Percentiles rank a stretch among this genome's conserved stretches.
Evolutionary conservation across 2,888 invertebrate genomes (phyloP).

Genomic region (Lasioglossum leucozonium): DNA sequence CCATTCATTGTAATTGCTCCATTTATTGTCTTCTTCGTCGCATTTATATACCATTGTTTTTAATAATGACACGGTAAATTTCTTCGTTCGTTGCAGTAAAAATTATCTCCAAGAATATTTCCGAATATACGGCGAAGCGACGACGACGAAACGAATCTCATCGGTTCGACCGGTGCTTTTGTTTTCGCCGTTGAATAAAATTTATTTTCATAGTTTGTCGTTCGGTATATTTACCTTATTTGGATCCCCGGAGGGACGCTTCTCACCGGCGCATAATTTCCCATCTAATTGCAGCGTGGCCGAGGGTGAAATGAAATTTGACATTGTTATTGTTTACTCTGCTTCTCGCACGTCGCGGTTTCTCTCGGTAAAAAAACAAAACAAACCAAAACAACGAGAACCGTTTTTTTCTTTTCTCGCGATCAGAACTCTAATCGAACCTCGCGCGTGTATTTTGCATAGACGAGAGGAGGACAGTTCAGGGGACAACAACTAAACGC

Average conservation of each 20-base stretch:
- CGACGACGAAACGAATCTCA: not conserved
- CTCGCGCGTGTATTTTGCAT: slow-evolving; percentile 12
- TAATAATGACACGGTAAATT: not conserved
- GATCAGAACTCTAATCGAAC: not conserved
- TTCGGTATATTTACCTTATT: slow-evolving; percentile 4
- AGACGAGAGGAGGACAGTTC: not conserved
- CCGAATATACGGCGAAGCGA: not conserved
- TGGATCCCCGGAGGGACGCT: not conserved
- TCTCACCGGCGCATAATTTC: not conserved
- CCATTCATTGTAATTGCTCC: not conserved
- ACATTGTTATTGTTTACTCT: not conserved
- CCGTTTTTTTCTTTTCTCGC: too few relatives aligned
- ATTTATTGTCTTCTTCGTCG: too few relatives aligned
- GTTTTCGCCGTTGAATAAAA: slow-evolving; percentile 19
- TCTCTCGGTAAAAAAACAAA: not conserved
- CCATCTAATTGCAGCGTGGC: slow-evolving; percentile 3
- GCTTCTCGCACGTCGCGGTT: not conserved
- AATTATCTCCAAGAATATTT: not conserved
- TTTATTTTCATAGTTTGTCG: slow-evolving; percentile 1
- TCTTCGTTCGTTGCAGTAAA: not conserved
- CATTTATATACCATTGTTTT: not conserved
- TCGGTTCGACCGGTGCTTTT: not conserved
- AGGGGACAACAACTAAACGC: slow-evolving; percentile 35
- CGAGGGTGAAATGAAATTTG: slow-evolving; percentile 7
- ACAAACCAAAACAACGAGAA: too few relatives aligned